A percentile compares a stretch with the other conserved stretches of the same genome.
These are phyloP conservation scores for Pecten maximus DNA, from an alignment of 2,888 invertebrate genomes.

Conservation along the genomic window DNA sequence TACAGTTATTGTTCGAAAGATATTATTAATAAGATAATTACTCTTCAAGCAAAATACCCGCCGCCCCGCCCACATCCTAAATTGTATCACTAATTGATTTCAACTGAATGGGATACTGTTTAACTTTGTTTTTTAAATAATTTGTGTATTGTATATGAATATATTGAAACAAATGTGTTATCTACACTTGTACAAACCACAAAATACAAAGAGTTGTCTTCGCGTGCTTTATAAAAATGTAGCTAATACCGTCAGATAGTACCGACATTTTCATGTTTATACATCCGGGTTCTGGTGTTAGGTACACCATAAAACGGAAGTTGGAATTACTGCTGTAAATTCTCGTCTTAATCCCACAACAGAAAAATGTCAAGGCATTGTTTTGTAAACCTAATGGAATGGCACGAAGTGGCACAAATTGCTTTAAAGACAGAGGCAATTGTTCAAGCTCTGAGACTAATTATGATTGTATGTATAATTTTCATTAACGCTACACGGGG, in stretches of 20 bases:
- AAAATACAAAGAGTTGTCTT: too few relatives aligned
- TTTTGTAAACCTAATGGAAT: slow-evolving; percentile 20
- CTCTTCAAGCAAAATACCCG: neutral
- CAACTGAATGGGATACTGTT: too few relatives aligned
- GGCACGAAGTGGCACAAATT: neutral
- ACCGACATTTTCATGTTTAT: neutral
- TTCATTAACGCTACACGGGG: neutral
- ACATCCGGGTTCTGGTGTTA: neutral
- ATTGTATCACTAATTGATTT: neutral
- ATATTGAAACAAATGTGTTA: too few relatives aligned
- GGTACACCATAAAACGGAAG: neutral
- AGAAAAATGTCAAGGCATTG: neutral
- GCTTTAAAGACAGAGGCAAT: neutral
- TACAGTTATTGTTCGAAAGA: neutral
- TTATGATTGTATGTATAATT: slow-evolving; percentile 24
- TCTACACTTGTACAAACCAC: too few relatives aligned
- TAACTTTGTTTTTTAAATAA: too few relatives aligned
- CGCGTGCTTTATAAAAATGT: too few relatives aligned
- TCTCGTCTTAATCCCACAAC: neutral
- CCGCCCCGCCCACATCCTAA: neutral
- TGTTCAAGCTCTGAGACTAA: slow-evolving; percentile 11
- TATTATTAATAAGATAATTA: neutral
- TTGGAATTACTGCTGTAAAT: neutral
- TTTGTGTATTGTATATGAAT: too few relatives aligned
- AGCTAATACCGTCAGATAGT: too few relatives aligned